Conservation (phyloP, 2,888 invertebrate genomes). For the Bimastos eiseni region DNA sequence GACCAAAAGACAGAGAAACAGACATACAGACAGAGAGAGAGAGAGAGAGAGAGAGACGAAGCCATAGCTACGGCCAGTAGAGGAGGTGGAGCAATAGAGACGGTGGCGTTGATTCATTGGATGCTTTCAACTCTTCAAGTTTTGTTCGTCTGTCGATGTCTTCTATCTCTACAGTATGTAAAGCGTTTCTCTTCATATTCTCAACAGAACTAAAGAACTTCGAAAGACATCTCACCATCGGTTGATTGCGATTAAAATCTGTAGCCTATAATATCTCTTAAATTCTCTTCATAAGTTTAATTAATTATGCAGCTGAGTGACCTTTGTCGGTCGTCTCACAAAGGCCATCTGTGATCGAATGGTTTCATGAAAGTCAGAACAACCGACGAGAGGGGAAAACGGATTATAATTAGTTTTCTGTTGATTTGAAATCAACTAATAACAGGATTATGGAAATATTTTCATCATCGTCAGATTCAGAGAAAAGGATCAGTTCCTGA, state of each 20-base stretch:
- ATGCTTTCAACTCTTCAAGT: not conserved
- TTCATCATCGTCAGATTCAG: too few species aligned
- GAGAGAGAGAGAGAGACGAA: constrained; percentile 14
- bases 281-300: not conserved
- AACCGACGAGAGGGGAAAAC: not conserved
- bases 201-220: not conserved
- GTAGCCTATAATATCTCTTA: too few species aligned
- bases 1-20: not conserved
- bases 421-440: not conserved
- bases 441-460: not conserved
- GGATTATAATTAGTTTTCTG: not conserved
- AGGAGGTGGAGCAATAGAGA: not conserved
- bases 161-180: too few species aligned
- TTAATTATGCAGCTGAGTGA: not conserved
- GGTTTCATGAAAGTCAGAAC: not conserved
- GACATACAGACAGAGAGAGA: not conserved
- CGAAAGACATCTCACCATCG: not conserved
- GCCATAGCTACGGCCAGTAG: constrained; percentile 16
- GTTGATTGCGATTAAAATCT: too few species aligned
- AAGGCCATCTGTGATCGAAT: too few species aligned
- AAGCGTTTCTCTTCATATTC: too few species aligned
- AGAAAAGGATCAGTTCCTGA: not conserved
- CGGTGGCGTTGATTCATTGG: not conserved
- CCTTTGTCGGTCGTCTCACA: too few species aligned
- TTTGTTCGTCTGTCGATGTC: too few species aligned